A percentile compares a stretch with the other conserved stretches of the same genome.
phyloP scores from a whole-genome alignment of 2,797 vertebrate genomes.

The Sebastes wilsoni region DNA sequence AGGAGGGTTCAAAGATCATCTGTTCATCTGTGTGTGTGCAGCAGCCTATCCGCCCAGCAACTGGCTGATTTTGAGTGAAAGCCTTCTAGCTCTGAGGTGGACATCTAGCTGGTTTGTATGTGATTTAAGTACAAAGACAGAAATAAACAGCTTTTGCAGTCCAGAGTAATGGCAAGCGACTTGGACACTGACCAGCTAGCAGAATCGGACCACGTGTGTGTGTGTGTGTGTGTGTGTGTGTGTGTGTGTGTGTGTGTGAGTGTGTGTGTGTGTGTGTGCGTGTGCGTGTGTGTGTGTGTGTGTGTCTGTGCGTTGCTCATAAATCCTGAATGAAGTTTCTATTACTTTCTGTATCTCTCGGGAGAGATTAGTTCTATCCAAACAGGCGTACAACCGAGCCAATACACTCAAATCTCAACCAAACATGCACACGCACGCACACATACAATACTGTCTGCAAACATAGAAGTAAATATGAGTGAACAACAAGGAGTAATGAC shows the following conservation, averaged over 20 bases:
- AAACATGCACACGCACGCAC: neutral
- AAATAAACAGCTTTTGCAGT: conserved; percentile 11
- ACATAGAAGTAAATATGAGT: conserved; percentile 17
- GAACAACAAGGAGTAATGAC: conserved; percentile 26
- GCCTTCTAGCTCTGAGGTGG: neutral
- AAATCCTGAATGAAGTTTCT: conserved; percentile 60
- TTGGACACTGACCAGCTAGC: conserved; percentile 10
- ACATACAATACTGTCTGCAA: neutral
- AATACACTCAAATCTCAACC: neutral
- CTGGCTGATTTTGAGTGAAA: neutral
- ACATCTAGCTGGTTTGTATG: neutral
- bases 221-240: neutral
- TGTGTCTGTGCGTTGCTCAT: conserved; percentile 21
- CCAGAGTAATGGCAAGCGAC: conserved; percentile 5
- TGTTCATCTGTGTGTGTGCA: neutral
- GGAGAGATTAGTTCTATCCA: conserved; percentile 33
- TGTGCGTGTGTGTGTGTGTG: neutral
- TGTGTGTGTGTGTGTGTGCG: neutral
- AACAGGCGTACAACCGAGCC: conserved; percentile 10
- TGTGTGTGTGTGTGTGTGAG: neutral
- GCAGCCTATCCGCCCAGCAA: too few relatives aligned
- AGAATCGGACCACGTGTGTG: neutral
- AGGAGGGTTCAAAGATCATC: neutral
- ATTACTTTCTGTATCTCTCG: conserved; percentile 31
- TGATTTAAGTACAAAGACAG: conserved; percentile 9